A percentile compares a stretch with the other conserved stretches of the same genome.
Conservation (phyloP, 2,113 vertebrate species). For the Ctenodactylus gundi region DNA sequence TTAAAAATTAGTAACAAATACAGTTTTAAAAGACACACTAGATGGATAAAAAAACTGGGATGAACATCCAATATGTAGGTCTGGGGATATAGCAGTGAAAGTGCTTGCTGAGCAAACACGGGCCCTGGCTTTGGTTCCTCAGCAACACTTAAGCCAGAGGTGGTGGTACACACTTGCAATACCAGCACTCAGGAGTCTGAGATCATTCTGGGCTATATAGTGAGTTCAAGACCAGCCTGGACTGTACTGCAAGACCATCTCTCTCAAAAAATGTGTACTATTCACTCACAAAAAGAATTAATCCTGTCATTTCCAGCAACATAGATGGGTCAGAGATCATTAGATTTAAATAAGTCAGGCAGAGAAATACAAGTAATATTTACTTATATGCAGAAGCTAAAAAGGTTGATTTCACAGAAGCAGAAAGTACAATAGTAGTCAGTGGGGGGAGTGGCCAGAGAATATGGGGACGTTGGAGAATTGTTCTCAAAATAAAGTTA, state of each 20-base stretch:
- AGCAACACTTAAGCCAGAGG: too few relatives aligned
- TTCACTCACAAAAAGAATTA: not conserved
- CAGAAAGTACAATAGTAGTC: not conserved
- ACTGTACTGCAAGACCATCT: too few relatives aligned
- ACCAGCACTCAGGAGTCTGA: too few relatives aligned
- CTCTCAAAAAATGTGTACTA: too few relatives aligned
- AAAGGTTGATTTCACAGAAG: not conserved
- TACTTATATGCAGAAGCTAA: not conserved
- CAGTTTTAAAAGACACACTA: not conserved
- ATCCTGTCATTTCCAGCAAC: not conserved
- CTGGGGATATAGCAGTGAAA: too few relatives aligned
- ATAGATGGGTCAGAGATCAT: not conserved
- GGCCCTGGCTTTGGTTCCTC: too few relatives aligned
- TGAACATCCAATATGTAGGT: too few relatives aligned
- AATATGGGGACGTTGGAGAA: not conserved
- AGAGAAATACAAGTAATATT: not conserved
- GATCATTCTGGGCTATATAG: too few relatives aligned
- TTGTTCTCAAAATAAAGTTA: not conserved
- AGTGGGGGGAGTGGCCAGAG: not conserved
- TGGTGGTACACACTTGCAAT: too few relatives aligned
- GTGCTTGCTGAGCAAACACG: too few relatives aligned
- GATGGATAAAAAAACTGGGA: not conserved
- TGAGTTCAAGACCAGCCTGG: too few relatives aligned
- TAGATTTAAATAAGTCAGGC: not conserved
- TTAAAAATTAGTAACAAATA: constrained; percentile 26